These are phyloP conservation scores for Oxyruncus cristatus DNA, from an alignment of 2,113 vertebrate species.

Conservation along the genomic window DNA sequence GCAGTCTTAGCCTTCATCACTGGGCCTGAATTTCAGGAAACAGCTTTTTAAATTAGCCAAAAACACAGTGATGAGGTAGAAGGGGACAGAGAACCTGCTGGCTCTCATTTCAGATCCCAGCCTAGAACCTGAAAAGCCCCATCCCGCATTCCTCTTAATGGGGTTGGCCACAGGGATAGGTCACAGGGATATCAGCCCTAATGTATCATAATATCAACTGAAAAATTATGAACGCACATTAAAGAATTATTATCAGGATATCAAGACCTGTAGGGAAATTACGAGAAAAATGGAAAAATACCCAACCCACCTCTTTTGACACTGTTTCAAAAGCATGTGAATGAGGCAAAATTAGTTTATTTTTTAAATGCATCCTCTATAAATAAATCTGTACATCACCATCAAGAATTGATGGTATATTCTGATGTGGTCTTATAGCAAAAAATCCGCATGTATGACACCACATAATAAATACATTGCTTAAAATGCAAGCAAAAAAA, in stretches of 20 bases:
- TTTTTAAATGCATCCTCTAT: background rate
- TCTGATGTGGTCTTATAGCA: background rate
- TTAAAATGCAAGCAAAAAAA: background rate
- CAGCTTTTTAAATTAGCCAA: background rate
- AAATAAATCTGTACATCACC: background rate
- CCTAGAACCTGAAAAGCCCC: background rate
- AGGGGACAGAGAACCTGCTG: background rate
- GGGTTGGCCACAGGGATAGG: background rate
- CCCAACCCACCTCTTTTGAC: background rate
- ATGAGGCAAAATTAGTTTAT: background rate
- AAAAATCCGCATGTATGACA: background rate
- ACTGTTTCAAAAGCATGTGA: background rate
- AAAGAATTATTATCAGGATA: background rate
- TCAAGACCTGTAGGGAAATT: background rate
- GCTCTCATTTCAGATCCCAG: background rate
- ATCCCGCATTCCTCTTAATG: background rate
- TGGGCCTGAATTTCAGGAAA: background rate
- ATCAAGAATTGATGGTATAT: background rate
- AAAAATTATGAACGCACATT: background rate
- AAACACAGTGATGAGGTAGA: background rate
- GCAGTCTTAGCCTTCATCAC: background rate
- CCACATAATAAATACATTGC: background rate
- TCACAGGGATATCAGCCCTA: background rate
- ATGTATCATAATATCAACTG: background rate
- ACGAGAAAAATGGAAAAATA: background rate